A percentile compares a stretch with the other conserved stretches of the same genome.
phyloP scores from a whole-genome alignment of 2,888 invertebrate genomes.

The Tanytarsus gracilentus region DNA sequence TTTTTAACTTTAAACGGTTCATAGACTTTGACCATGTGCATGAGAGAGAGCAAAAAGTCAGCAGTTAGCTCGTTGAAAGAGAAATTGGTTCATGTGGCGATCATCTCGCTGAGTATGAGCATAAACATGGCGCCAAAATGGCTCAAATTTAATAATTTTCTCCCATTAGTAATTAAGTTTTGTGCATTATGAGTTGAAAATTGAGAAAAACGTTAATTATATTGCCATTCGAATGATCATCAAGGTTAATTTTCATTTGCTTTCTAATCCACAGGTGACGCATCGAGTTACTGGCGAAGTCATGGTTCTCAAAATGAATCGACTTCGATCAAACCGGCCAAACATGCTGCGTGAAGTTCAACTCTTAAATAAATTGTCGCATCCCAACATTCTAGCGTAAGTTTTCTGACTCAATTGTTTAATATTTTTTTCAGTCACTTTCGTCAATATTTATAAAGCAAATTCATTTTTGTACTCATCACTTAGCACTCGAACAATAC shows the following conservation, averaged over 20 bases:
- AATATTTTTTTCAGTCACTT: not conserved
- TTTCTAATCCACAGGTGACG: conserved; percentile 61
- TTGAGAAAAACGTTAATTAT: conserved; percentile 10
- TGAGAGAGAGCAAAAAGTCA: not conserved
- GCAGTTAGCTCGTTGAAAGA: not conserved
- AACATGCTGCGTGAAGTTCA: conserved; percentile 96
- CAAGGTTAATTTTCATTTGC: not conserved
- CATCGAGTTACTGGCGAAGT: conserved; percentile 87
- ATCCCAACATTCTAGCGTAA: conserved; percentile 88
- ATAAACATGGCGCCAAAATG: no score
- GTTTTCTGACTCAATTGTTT: conserved; percentile 30
- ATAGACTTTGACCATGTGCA: not conserved
- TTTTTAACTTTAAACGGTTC: not conserved
- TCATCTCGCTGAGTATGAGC: no score
- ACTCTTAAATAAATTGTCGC: conserved; percentile 89
- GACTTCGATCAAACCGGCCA: conserved; percentile 84
- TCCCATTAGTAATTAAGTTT: no score
- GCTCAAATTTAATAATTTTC: no score
- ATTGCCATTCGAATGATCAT: not conserved
- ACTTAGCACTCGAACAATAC: not conserved
- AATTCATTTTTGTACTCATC: not conserved
- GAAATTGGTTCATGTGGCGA: not conserved
- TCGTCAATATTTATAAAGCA: not conserved
- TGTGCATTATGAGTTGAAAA: not conserved
- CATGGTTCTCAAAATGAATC: conserved; percentile 96